Conservation (phyloP, 2,797 vertebrate genomes). For the Macropus fuliginosus region DNA sequence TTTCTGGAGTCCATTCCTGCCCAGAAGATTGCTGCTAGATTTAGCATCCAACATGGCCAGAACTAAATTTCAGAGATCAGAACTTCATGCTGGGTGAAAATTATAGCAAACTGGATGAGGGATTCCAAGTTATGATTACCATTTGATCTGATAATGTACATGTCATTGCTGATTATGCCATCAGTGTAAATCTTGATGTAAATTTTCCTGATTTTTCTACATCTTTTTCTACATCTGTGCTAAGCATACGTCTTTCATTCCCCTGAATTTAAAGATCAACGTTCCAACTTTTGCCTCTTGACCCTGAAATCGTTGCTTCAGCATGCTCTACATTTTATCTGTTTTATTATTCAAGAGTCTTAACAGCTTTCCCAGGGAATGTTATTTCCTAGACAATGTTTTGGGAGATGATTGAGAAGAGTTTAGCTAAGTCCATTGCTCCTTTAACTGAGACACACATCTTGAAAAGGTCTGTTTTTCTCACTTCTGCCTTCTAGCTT, state of each 20-base stretch:
- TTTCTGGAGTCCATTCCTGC: slow-evolving; percentile 15
- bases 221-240: slow-evolving; percentile 35
- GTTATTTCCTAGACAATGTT: slow-evolving; percentile 63
- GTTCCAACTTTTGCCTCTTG: slow-evolving; percentile 62
- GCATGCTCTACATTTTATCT: slow-evolving; percentile 75
- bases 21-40: neutral
- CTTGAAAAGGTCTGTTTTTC: slow-evolving; percentile 62
- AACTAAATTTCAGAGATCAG: neutral
- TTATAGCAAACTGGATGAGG: slow-evolving; percentile 1
- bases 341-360: slow-evolving; percentile 79
- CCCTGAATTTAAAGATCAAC: slow-evolving; percentile 68
- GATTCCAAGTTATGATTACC: neutral
- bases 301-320: slow-evolving; percentile 69
- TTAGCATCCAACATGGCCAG: neutral
- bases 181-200: neutral
- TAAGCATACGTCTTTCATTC: slow-evolving; percentile 44
- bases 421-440: slow-evolving; percentile 67
- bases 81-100: neutral
- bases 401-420: slow-evolving; percentile 68
- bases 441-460: slow-evolving; percentile 64
- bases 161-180: slow-evolving; percentile 23
- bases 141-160: neutral
- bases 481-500: slow-evolving; percentile 62
- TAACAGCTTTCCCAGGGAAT: slow-evolving; percentile 71
- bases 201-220: slow-evolving; percentile 13